A percentile compares a stretch with the other conserved stretches of the same genome.
Evolutionary conservation across 2,113 vertebrate species (phyloP).

Genomic region (Muscicapa adusta): DNA sequence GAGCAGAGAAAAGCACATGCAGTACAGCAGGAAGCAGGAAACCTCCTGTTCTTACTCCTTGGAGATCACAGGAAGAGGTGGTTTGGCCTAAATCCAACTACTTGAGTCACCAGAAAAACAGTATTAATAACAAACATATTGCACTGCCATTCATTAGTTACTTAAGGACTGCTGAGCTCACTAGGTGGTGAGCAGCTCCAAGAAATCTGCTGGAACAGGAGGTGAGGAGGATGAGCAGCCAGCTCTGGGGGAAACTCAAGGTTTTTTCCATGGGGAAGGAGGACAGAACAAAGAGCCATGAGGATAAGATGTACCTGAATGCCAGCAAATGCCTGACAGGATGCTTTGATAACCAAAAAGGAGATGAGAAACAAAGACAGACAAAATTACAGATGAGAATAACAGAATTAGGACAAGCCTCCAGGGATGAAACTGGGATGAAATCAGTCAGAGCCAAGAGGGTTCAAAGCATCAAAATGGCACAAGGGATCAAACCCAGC

Average conservation of each 20-base stretch:
- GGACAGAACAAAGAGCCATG: background rate
- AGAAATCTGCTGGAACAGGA: background rate
- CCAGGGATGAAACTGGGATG: background rate
- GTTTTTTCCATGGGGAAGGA: background rate
- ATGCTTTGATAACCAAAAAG: background rate
- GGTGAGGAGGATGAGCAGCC: background rate
- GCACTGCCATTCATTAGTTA: background rate
- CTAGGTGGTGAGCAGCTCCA: accelerated
- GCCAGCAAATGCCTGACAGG: background rate
- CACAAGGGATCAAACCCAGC: background rate
- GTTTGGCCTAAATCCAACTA: background rate
- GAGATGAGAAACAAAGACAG: background rate
- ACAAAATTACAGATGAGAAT: background rate
- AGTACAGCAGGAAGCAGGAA: background rate
- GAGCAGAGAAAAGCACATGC: background rate
- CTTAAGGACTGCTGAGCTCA: background rate
- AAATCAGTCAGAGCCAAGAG: background rate
- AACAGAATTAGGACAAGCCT: background rate
- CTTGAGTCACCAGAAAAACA: background rate
- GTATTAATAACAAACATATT: background rate
- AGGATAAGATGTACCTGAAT: background rate
- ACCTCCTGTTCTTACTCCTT: background rate
- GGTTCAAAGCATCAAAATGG: background rate
- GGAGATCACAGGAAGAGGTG: background rate
- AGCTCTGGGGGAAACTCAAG: background rate